Conservation (phyloP, 2,113 vertebrate genomes). For the Ptychochromis oligacanthus region DNA sequence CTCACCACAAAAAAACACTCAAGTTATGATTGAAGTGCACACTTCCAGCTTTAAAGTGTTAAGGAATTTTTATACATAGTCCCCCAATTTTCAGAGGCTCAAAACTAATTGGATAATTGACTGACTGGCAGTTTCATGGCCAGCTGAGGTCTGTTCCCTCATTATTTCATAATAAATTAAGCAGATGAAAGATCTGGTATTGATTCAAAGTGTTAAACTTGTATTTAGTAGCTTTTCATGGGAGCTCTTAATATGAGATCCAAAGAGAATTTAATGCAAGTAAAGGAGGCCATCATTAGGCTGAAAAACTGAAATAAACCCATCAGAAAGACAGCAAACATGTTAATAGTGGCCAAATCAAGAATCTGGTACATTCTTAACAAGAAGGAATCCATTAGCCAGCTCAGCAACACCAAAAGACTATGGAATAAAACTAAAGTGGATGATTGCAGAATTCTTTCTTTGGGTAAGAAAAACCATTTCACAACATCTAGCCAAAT, state of each 20-base stretch:
- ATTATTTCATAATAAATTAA: neutral
- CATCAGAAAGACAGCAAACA: neutral
- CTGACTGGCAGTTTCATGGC: too few species aligned
- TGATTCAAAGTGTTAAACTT: neutral
- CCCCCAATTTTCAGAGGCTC: neutral
- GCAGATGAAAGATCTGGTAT: neutral
- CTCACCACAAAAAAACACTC: neutral
- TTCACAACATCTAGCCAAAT: neutral
- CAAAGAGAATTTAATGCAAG: too few species aligned
- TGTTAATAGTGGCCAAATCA: neutral
- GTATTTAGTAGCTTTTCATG: neutral
- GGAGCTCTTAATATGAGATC: too few species aligned
- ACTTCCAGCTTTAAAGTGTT: too few species aligned
- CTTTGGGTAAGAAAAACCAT: neutral
- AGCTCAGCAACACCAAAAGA: neutral
- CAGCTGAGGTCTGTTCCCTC: neutral
- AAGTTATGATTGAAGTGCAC: too few species aligned
- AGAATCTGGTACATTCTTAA: neutral
- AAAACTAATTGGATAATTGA: too few species aligned
- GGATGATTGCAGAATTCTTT: neutral
- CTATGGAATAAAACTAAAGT: too few species aligned
- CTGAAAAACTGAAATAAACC: too few species aligned
- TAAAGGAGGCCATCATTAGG: too few species aligned
- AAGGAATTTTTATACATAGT: neutral
- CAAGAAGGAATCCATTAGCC: neutral